These are phyloP conservation scores for Bactericera cockerelli DNA, from an alignment of 1,140 invertebrate species.

Conservation along the genomic window DNA sequence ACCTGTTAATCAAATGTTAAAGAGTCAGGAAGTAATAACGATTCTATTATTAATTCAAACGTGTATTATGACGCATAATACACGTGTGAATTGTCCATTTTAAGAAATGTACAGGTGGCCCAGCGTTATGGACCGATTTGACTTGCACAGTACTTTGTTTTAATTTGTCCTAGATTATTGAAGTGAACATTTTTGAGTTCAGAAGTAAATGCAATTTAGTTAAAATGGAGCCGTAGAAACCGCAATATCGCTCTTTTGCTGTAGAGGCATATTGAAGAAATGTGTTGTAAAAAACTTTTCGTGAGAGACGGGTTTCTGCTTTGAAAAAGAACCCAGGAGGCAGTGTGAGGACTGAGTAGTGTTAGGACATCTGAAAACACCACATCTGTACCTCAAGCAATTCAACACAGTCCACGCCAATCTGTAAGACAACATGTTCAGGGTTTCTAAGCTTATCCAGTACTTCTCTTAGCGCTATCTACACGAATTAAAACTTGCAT, in stretches of 20 bases:
- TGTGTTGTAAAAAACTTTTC: constrained; percentile 17
- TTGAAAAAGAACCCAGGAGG: constrained; percentile 14
- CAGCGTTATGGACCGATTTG: neutral
- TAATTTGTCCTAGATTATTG: neutral
- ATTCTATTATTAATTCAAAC: neutral
- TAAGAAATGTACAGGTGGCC: neutral
- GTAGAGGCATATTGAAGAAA: constrained; percentile 12
- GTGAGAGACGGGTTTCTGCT: constrained; percentile 13
- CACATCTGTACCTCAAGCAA: constrained; percentile 14
- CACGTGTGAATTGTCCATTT: neutral
- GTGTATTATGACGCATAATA: neutral
- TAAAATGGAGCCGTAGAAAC: constrained; percentile 10
- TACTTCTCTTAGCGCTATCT: neutral
- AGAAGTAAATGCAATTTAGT: constrained; percentile 12
- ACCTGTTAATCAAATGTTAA: constrained; percentile 29
- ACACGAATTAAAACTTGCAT: constrained; percentile 12
- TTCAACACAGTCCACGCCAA: constrained; percentile 11
- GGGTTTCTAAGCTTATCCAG: neutral
- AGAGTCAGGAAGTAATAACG: constrained; percentile 14
- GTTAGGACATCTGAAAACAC: constrained; percentile 17
- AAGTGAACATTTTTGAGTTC: neutral
- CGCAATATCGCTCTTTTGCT: constrained; percentile 13
- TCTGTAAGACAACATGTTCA: neutral
- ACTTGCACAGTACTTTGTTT: neutral
- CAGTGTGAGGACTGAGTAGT: constrained; percentile 12